These are phyloP conservation scores for Cliona cf. orientalis DNA, from an alignment of 37 sponge, comb jelly and placozoan genomes.

Conservation along the genomic window DNA sequence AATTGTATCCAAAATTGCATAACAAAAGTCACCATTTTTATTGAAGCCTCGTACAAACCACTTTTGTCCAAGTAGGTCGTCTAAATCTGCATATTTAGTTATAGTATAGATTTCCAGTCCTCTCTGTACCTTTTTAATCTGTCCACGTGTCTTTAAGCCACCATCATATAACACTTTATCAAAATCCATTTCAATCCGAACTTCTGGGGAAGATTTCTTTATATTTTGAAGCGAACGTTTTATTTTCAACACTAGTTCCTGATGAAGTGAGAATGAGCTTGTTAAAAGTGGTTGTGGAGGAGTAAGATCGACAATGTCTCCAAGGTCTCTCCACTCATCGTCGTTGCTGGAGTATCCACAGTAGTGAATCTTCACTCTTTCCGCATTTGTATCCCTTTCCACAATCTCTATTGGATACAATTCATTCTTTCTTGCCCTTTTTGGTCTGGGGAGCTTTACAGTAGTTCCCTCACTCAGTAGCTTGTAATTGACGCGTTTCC, in stretches of 20 bases:
- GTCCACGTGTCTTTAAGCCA: background rate
- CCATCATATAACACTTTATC: constrained; percentile 15
- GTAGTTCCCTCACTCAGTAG: background rate
- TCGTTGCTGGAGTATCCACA: background rate
- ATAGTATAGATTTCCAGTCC: background rate
- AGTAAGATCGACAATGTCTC: background rate
- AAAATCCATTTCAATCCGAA: constrained; percentile 14
- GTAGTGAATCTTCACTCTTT: constrained; percentile 6
- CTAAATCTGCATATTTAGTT: background rate
- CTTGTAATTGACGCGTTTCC: background rate
- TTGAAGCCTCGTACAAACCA: constrained; percentile 30
- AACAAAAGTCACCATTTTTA: constrained; percentile 22
- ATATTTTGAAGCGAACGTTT: background rate
- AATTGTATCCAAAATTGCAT: constrained; percentile 12
- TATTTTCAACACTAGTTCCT: background rate
- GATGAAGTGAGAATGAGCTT: background rate
- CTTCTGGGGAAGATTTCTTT: constrained; percentile 11
- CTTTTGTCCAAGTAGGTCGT: constrained; percentile 4
- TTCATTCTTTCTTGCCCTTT: background rate
- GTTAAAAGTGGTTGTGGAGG: background rate
- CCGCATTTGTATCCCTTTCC: background rate
- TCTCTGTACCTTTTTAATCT: background rate
- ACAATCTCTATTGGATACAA: background rate
- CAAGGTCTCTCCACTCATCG: constrained; percentile 15
- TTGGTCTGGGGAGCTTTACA: background rate